Evolutionary conservation across 2,113 vertebrate genomes (phyloP).

Genomic region (Asarcornis scutulata): DNA sequence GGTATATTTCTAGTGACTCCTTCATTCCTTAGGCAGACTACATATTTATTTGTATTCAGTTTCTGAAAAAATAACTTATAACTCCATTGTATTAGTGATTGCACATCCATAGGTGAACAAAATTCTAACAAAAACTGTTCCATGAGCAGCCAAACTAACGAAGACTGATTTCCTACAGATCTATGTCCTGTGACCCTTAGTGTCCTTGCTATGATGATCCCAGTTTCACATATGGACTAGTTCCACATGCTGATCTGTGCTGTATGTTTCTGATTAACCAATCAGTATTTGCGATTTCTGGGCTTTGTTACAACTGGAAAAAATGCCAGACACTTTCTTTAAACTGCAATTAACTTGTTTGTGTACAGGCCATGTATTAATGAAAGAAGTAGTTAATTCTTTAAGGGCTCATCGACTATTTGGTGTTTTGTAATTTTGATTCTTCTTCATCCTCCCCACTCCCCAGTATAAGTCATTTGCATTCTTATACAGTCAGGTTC

Average conservation of each 20-base stretch:
- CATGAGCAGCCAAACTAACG: background rate
- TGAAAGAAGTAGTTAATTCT: constrained; percentile 51
- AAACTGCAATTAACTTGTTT: constrained; percentile 53
- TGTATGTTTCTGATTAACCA: constrained; percentile 39
- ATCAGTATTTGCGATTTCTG: constrained; percentile 49
- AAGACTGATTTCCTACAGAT: constrained; percentile 53
- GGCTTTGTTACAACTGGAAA: constrained; percentile 54
- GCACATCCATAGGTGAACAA: background rate
- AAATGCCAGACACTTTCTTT: constrained; percentile 44
- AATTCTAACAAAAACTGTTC: background rate
- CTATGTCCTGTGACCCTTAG: constrained; percentile 30
- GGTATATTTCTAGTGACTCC: constrained; percentile 8
- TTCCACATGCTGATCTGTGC: constrained; percentile 37
- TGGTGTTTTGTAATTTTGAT: constrained; percentile 25
- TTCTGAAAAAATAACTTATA: background rate
- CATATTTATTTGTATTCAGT: background rate
- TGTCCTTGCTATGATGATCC: constrained; percentile 46
- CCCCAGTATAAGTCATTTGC: background rate
- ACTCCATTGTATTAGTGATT: constrained; percentile 1
- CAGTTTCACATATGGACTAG: constrained; percentile 50
- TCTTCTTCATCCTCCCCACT: background rate
- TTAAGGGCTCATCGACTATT: constrained; percentile 30
- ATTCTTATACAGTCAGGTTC: background rate
- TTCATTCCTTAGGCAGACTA: constrained; percentile 18
- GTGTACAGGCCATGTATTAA: background rate